Conservation (phyloP, 2,797 vertebrate genomes). For the Sarcoramphus papa region DNA sequence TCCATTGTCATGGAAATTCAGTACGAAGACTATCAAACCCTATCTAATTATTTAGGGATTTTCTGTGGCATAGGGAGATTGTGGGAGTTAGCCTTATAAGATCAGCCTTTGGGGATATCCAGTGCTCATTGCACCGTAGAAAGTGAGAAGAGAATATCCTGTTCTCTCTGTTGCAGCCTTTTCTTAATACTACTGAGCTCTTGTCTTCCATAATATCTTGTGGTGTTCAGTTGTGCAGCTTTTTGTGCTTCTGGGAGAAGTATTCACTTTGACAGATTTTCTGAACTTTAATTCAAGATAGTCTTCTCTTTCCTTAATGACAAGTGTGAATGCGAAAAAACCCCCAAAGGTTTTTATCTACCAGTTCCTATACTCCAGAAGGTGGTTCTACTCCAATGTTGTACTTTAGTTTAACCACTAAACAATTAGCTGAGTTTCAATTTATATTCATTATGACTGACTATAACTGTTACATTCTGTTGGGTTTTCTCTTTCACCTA, state of each 20-base stretch:
- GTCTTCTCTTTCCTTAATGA: not conserved
- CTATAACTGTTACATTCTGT: not conserved
- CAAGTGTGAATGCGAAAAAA: not conserved
- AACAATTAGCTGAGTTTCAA: not conserved
- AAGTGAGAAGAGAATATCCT: not conserved
- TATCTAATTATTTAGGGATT: not conserved
- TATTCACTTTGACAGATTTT: not conserved
- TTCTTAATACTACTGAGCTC: not conserved
- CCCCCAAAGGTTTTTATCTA: not conserved
- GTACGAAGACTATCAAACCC: not conserved
- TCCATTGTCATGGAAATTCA: not conserved
- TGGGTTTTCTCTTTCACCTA: not conserved
- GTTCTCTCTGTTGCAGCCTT: not conserved
- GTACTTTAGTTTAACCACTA: not conserved
- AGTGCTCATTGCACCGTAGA: not conserved
- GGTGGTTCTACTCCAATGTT: not conserved
- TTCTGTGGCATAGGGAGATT: not conserved
- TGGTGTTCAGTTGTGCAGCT: not conserved
- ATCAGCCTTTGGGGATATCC: not conserved
- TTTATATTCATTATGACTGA: conserved; percentile 7
- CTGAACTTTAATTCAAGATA: not conserved
- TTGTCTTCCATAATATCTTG: not conserved
- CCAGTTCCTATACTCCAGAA: not conserved
- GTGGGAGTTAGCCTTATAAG: not conserved
- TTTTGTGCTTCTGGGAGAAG: not conserved